A percentile compares a stretch with the other conserved stretches of the same genome.
Conservation (phyloP, 2,888 invertebrate species). For the Apotomis turbidana region DNA sequence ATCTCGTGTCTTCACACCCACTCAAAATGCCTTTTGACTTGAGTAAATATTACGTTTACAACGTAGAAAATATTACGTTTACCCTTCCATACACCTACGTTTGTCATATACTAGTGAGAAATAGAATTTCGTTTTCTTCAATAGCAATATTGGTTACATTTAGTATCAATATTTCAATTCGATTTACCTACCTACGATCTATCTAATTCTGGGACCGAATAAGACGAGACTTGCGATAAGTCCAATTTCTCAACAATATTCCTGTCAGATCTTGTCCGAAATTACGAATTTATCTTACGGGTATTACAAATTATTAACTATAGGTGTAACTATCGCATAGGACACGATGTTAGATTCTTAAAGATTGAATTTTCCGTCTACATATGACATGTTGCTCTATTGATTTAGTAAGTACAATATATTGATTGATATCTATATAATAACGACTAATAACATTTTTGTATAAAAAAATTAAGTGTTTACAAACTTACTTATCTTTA, state of each 20-base stretch:
- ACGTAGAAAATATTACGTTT: slow-evolving; percentile 21
- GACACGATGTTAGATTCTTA: background rate
- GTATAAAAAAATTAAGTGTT: too few relatives aligned
- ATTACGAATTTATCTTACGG: too few relatives aligned
- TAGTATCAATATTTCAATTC: slow-evolving; percentile 1
- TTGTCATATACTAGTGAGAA: slow-evolving; percentile 13
- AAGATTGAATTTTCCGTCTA: background rate
- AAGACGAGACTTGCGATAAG: too few relatives aligned
- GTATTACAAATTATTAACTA: background rate
- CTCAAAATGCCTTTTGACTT: slow-evolving; percentile 33
- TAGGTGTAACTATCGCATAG: too few relatives aligned
- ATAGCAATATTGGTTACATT: background rate
- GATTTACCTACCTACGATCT: background rate
- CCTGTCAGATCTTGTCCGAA: too few relatives aligned
- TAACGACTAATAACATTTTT: too few relatives aligned
- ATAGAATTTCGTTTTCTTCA: slow-evolving; percentile 5
- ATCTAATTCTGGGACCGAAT: background rate
- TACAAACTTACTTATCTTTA: too few relatives aligned
- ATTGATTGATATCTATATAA: too few relatives aligned
- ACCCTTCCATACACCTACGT: slow-evolving; percentile 14
- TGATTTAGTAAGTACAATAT: too few relatives aligned
- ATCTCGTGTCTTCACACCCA: slow-evolving; percentile 20
- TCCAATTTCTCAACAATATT: too few relatives aligned
- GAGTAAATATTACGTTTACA: slow-evolving; percentile 27
- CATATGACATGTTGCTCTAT: background rate